Percentiles rank a stretch among this genome's conserved stretches.
Conservation (phyloP, 53 echinoderm and acorn worm species). For the Luidia sarsii region DNA sequence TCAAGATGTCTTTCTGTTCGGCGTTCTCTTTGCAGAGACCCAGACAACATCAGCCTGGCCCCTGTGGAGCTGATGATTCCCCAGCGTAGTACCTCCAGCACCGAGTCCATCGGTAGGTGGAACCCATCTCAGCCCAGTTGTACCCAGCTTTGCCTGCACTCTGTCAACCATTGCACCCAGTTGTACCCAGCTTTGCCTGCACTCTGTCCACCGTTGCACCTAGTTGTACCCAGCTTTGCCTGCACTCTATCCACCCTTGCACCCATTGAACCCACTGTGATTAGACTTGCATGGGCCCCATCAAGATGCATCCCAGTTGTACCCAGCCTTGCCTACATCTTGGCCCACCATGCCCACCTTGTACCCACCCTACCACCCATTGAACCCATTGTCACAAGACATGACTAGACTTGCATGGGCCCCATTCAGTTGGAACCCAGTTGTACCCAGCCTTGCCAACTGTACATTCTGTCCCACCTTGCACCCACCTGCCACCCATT, state of each 20-base stretch:
- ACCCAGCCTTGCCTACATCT: background rate
- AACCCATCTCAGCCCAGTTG: background rate
- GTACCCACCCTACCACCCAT: no score
- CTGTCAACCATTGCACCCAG: background rate
- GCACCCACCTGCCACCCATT: no score
- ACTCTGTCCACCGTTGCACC: background rate
- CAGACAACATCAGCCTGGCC: constrained; percentile 72
- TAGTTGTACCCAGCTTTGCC: background rate
- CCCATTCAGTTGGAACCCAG: no score
- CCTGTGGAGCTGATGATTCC: constrained; percentile 71
- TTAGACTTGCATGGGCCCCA: no score
- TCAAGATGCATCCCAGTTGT: no score
- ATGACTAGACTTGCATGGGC: no score
- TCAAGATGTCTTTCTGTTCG: background rate
- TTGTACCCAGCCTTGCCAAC: no score
- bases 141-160: background rate
- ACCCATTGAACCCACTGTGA: no score
- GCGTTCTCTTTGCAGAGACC: constrained; percentile 8
- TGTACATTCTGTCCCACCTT: no score
- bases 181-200: background rate
- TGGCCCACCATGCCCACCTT: no score
- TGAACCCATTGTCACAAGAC: no score
- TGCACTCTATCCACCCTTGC: background rate
- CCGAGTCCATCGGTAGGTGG: constrained; percentile 32
- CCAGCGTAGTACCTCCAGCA: no score